Percentiles rank a stretch among this genome's conserved stretches.
phyloP scores from a whole-genome alignment of 2,888 invertebrate genomes.

The Drosophila helvetica region DNA sequence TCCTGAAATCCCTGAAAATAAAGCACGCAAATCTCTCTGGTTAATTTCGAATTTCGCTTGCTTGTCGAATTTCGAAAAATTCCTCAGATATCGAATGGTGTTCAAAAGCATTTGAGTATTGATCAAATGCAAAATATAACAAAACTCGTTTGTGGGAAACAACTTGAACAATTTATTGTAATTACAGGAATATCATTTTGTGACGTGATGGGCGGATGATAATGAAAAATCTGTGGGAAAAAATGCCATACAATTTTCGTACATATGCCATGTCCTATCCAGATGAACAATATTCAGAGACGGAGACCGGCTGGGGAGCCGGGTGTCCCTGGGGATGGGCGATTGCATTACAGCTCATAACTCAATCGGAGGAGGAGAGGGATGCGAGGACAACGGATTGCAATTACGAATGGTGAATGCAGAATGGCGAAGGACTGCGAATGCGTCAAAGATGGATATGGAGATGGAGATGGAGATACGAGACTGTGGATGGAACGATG shows the following conservation, averaged over 20 bases:
- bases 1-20: too few species aligned
- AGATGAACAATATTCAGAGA: neutral
- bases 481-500: constrained; percentile 23
- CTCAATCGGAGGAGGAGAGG: constrained; percentile 41
- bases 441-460: constrained; percentile 2
- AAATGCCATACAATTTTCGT: neutral
- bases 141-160: too few species aligned
- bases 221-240: neutral
- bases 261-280: neutral
- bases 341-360: constrained; percentile 66
- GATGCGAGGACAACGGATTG: constrained; percentile 45
- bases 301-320: too few species aligned
- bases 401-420: constrained; percentile 44
- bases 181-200: neutral
- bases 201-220: neutral
- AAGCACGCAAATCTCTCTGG: too few species aligned
- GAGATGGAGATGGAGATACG: constrained; percentile 9
- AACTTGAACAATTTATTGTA: too few species aligned
- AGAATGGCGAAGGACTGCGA: too few species aligned
- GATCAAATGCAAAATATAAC: too few species aligned
- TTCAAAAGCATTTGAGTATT: too few species aligned
- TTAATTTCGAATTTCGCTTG: too few species aligned
- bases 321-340: constrained; percentile 4
- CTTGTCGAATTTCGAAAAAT: too few species aligned
- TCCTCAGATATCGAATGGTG: too few species aligned